Base-by-base conservation (phyloP, 2,797 vertebrate genomes). In the Somateria mollissima region DNA sequence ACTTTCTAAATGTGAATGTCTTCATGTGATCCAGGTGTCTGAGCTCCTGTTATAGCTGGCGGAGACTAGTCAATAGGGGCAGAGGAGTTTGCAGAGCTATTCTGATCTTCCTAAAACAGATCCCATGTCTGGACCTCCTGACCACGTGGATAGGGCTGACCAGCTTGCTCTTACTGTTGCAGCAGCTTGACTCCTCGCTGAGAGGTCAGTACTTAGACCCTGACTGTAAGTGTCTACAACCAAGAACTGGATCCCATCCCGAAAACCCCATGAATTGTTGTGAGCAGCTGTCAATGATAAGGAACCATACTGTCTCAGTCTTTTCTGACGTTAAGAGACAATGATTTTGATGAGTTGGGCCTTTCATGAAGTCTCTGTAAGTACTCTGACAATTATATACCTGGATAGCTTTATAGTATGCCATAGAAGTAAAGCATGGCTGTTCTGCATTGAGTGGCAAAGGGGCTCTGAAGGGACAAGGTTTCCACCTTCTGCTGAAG, bases 1-100 rank as follows among this genome's bases (percentile, higher is more conserved):
- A 89, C 84, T 79, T 90, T 94, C 94, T 95, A 95, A 96, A 89
- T 73, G 64, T 3, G 67, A 66, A 28, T 27, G 56, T 84, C 83
- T 95, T 76, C 77, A 28, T 69, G 62, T 28, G 62, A 79, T 84
- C 77, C 66, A 85, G 61, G 89, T 85, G 89, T 81, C 85, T 91
- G 49, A 90, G 47, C 77, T 95, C 79, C 58, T 18, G 5, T 85
- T 91, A 91, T 80, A 94, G 89, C 54, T 74, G 47, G 61, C 57
- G n/a, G 24, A 84, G 64, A 49, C 41, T 16, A 28, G 51, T 87
- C 74, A 69, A 10, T 36, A 87, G 0, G 4, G 43, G 13, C 28
- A 93, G 80, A 57, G 53, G 54, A 83, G 67, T 49, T 62, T 75
- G 73, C 41, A 81, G 71, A 66, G 56, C 14, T 92, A 32, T 78